Base-by-base conservation (phyloP, 1,140 invertebrate species). In the Plectrocnemia conspersa region DNA sequence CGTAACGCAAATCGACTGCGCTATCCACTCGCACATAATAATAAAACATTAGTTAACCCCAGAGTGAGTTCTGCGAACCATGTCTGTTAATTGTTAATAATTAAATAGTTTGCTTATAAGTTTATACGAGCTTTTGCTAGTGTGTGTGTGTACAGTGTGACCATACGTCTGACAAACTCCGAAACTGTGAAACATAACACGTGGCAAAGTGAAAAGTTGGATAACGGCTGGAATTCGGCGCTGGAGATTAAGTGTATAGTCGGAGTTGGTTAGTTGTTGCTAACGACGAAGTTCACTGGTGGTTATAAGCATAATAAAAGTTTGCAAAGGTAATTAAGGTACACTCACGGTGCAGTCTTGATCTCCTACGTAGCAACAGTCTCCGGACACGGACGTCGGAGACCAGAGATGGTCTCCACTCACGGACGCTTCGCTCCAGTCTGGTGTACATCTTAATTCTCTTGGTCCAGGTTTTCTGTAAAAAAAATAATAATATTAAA, bases 341-440 rank as follows among this genome's bases (percentile, higher is more conserved):
- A 15, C 41, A 80, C 83, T 84, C 77, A 95, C 93, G 75, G 85
- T 82, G 69, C 93, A 95, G 64, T 94, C 89, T 25, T 81, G 79
- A 63, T 92, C 89, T 33, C 86, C 86, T 10, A 93, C 84, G 68
- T 95, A 94, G 70, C 93, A 97, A 66, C 91, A 88, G 68, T 96
- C 93, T 1, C 91, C 91, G 3, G 92, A 95, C 19, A 86, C 85
- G 4, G 86, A 85, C 3, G 88, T 90, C 29, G 87, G 83, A 50
- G 85, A 82, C 90, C 90, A 93, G 52, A 92, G 79, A 69, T 94
- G 90, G 69, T 91, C 90, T 1, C 87, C 88, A 69, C 89, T 89
- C 56, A 87, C 69, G 2, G 89, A 88, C 18, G 72, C 72, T 60
- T 88, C 84, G 29, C 81, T 79, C 89, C 89, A 91, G 68, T 91